Conservation (phyloP, 2,113 vertebrate genomes). For the Petaurus breviceps region DNA sequence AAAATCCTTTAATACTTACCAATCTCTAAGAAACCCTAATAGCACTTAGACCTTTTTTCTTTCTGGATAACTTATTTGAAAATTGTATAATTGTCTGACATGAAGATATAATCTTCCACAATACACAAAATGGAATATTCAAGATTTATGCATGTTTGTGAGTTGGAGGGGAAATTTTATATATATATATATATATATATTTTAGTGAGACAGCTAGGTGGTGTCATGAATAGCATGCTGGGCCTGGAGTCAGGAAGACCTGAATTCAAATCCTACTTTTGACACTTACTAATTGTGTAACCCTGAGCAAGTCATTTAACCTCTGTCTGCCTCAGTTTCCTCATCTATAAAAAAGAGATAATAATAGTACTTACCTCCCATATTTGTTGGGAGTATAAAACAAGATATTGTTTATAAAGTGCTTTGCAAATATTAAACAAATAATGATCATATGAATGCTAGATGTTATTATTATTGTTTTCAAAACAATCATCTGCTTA, state of each 20-base stretch:
- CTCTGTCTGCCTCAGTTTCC: not conserved
- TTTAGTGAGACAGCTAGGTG: not conserved
- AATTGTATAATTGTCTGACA: not conserved
- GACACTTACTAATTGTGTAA: not conserved
- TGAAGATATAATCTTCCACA: not conserved
- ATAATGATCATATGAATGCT: not conserved
- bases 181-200: too few relatives aligned
- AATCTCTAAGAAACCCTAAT: not conserved
- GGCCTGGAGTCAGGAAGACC: not conserved
- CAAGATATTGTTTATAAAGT: not conserved
- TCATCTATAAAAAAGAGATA: not conserved
- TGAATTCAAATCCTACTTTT: not conserved
- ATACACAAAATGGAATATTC: not conserved
- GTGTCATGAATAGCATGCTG: not conserved
- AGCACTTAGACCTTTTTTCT: not conserved
- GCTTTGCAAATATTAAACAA: not conserved
- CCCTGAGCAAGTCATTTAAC: not conserved
- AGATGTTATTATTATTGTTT: not conserved
- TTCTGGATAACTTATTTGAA: not conserved
- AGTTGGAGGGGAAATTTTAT: too few relatives aligned
- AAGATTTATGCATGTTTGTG: not conserved
- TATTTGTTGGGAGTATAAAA: not conserved
- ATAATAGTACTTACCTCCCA: not conserved
- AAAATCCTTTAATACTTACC: not conserved
- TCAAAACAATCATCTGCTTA: not conserved